A percentile compares a stretch with the other conserved stretches of the same genome.
Conservation (phyloP, 2,888 invertebrate species). For the Drosophila mettleri region DNA sequence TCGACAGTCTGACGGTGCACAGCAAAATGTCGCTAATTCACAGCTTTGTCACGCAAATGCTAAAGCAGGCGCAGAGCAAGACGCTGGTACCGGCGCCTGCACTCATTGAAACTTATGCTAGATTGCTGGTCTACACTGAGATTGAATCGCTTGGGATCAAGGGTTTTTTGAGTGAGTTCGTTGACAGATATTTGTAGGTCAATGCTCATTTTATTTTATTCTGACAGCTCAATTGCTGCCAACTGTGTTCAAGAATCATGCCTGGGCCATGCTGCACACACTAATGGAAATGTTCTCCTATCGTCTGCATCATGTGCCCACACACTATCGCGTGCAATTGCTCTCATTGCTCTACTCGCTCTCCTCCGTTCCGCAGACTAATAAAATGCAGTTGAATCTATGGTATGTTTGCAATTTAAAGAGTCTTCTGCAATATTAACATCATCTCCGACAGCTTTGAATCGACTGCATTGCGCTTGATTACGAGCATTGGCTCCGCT, state of each 20-base stretch:
- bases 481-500: slow-evolving; percentile 95
- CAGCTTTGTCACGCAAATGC: slow-evolving; percentile 94
- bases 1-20: slow-evolving; percentile 97
- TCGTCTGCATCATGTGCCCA: slow-evolving; percentile 97
- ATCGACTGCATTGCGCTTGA: slow-evolving; percentile 93
- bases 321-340: slow-evolving; percentile 96
- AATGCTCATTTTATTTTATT: neutral
- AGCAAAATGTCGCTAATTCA: slow-evolving; percentile 96
- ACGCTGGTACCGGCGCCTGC: slow-evolving; percentile 95
- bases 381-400: slow-evolving; percentile 96
- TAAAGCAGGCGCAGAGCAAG: slow-evolving; percentile 95
- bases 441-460: slow-evolving; percentile 87
- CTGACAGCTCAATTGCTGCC: slow-evolving; percentile 92
- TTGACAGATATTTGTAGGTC: neutral
- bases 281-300: slow-evolving; percentile 98
- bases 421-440: neutral
- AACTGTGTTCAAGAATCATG: slow-evolving; percentile 95
- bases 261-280: slow-evolving; percentile 98
- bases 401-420: slow-evolving; percentile 87
- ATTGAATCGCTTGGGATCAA: slow-evolving; percentile 98
- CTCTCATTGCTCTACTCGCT: slow-evolving; percentile 96
- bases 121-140: slow-evolving; percentile 97
- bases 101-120: slow-evolving; percentile 96
- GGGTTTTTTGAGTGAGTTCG: slow-evolving; percentile 92
- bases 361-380: slow-evolving; percentile 96